phyloP scores from a whole-genome alignment of 2,113 vertebrate genomes.

The Todiramphus chloris region DNA sequence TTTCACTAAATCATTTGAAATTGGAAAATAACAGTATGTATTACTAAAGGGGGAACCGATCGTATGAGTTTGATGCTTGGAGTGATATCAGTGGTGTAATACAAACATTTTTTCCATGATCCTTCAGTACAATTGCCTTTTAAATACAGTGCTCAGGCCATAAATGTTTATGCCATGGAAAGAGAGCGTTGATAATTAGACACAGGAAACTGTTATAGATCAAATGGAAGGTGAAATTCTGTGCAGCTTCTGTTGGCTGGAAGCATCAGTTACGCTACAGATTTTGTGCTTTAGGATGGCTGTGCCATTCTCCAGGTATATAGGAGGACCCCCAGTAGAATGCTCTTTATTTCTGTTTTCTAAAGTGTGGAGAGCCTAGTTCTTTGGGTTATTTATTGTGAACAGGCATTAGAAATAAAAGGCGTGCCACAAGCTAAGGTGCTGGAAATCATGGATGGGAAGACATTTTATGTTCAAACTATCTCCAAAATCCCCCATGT shows the following conservation, averaged over 20 bases:
- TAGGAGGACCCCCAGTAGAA: not conserved
- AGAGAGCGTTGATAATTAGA: not conserved
- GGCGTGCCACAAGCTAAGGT: not conserved
- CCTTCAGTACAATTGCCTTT: not conserved
- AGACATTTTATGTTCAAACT: not conserved
- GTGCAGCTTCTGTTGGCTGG: not conserved
- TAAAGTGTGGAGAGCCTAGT: not conserved
- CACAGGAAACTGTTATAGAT: not conserved
- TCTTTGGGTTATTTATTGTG: not conserved
- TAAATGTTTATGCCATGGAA: not conserved
- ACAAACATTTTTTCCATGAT: not conserved
- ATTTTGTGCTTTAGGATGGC: not conserved
- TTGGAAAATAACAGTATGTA: not conserved
- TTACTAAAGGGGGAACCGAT: not conserved
- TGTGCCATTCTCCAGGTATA: not conserved
- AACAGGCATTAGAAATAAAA: not conserved
- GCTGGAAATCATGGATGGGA: not conserved
- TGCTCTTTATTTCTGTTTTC: not conserved
- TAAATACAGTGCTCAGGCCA: not conserved
- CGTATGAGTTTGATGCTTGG: accelerated
- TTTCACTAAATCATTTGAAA: not conserved
- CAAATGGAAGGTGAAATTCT: not conserved
- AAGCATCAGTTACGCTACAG: not conserved
- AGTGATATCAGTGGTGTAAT: not conserved
- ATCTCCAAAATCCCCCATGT: not conserved